These are phyloP conservation scores for Vespertilio murinus DNA, from an alignment of 2,797 vertebrate genomes.

Conservation along the genomic window DNA sequence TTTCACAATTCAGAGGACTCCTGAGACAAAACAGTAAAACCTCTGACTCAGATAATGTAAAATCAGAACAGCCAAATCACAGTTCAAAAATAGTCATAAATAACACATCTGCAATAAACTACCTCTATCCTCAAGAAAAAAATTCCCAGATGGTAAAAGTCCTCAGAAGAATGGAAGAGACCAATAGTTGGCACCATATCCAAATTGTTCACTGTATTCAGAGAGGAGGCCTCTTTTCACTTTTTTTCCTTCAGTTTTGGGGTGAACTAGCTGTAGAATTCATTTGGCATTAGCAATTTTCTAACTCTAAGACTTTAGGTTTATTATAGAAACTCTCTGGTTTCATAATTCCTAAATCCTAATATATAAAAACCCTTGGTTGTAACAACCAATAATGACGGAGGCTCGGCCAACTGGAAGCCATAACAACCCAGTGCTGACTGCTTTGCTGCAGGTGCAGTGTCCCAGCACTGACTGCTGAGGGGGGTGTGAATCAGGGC, in stretches of 20 bases:
- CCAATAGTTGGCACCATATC: background rate
- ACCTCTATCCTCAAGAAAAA: background rate
- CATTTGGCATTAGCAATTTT: background rate
- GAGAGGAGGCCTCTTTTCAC: background rate
- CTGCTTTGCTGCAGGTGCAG: too few species aligned
- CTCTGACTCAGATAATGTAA: background rate
- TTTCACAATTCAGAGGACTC: background rate
- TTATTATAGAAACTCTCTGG: background rate
- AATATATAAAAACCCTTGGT: too few species aligned
- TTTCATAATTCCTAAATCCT: background rate
- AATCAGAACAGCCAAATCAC: background rate
- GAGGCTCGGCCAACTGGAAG: too few species aligned
- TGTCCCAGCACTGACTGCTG: too few species aligned
- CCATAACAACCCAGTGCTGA: too few species aligned
- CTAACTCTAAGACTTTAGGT: background rate
- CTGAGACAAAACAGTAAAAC: background rate
- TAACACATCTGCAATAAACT: background rate
- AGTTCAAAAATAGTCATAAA: background rate
- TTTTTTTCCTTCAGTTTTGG: background rate
- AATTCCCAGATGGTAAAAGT: background rate
- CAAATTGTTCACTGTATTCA: background rate
- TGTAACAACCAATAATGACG: too few species aligned
- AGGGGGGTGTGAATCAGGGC: too few species aligned
- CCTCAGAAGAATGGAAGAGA: constrained; percentile 5
- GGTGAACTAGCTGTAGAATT: background rate